Evolutionary conservation across 2,888 invertebrate species (phyloP).

Genomic region (Oscheius sp.): DNA sequence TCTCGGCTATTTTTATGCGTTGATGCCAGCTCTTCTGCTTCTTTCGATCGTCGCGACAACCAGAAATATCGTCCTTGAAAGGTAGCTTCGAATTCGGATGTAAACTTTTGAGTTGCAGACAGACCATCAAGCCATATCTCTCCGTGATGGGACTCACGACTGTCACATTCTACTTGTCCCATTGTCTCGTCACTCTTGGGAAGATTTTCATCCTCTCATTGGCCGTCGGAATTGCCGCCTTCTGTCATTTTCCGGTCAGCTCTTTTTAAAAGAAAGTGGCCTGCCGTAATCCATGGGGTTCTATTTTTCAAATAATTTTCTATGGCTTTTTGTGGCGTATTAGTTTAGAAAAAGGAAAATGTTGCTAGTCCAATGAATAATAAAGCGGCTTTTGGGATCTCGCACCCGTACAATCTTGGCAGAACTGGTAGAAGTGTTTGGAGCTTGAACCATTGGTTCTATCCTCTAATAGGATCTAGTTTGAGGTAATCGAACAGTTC

Average conservation of each 20-base stretch:
- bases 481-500: neutral
- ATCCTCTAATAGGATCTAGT: too few species aligned
- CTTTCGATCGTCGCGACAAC: neutral
- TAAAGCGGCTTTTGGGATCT: too few species aligned
- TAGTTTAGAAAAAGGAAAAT: too few species aligned
- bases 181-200: neutral
- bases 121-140: conserved; percentile 10
- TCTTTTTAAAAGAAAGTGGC: too few species aligned
- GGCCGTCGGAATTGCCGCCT: neutral
- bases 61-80: neutral
- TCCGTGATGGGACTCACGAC: conserved; percentile 18
- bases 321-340: too few species aligned
- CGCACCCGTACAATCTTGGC: neutral
- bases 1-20: neutral
- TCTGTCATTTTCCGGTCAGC: neutral
- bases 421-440: too few species aligned
- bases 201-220: neutral
- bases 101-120: too few species aligned
- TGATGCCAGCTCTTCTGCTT: neutral
- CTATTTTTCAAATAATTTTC: too few species aligned
- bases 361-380: too few species aligned
- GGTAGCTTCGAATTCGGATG: too few species aligned
- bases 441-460: too few species aligned
- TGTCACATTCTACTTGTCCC: conserved; percentile 2
- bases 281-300: too few species aligned